Evolutionary conservation across 2,888 invertebrate species (phyloP), one percentile per base, ranked within the genome.

Genomic region (Smittia aterrima): DNA sequence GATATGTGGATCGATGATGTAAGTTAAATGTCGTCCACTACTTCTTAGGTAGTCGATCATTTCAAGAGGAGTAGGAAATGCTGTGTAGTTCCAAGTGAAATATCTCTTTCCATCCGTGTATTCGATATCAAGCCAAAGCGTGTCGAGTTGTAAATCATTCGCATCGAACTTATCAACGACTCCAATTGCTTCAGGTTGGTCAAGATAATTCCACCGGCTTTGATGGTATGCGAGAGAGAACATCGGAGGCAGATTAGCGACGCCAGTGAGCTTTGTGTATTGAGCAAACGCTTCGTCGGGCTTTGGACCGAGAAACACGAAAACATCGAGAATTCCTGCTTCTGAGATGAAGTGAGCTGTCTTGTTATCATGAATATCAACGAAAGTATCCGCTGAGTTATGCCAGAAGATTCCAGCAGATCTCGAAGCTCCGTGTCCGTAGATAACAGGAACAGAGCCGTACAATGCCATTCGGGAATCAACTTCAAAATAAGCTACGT

Each of bases 81-180:
- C 96, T 75, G 90, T 87, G 0, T 87, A 83, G 82, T 99, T 98
- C 99, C 99, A 99, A 0, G 98, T 99, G 84, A 99, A 99, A 83
- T 99, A 95, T 77, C 93, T 95, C 84, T 98, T 98, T 72, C 90
- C 89, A 82, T 98, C 95, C 0, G 99, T 98, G 81, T 99, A 96
- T 81, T 99, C 99, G 81, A 99, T 98, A 83, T 99, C 99, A 66
- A 99, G 86, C 99, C 99, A 99, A 83, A 99, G 90, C 1, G 92
- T 92, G 82, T 99, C 99, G 81, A 93, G 86, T 0, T 99, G 99
- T 54, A 99, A 89, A 82, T 99, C 96, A 81, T 93, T 87, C 4
- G 87, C 86, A 83, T 99, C 99, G 80, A 97, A 97, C 77, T 90
- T 91, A n/a, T 90, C 90, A 76, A 90, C 88, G 0, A 98, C 94